Evolutionary conservation across 2,888 invertebrate genomes (phyloP), one percentile per base, ranked within the genome.

Genomic region (Oligia fasciuncula): DNA sequence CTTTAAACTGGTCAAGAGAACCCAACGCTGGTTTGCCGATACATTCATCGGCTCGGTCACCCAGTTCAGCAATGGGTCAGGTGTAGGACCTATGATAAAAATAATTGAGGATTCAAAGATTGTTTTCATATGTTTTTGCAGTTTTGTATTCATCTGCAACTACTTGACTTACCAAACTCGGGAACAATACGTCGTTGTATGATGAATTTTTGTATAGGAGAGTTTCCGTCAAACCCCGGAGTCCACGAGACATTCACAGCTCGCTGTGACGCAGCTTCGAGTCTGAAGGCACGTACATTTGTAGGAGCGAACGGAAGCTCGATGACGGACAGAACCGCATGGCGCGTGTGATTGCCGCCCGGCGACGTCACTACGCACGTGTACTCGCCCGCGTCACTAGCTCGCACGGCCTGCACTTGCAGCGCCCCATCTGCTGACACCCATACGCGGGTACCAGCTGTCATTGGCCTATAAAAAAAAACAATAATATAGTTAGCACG

Each of bases 201-300:
- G 85, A 99, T 99, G 94, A 98, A 99, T 93, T 99, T 98, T 90
- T 98, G 97, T 80, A 99, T 98, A 17, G 99, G 99, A 91, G 99
- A 99, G 94, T 99, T 99, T 77, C 99, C 99, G 96, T 99, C 99
- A 94, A 99, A 99, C 51, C 99, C 99, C 0, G 99, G 98, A 19
- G 98, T 98, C 99, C 99, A 99, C 40, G 98, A 98, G 5, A 99
- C 98, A 92, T 99, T 99, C 85, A 99, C 98, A 51, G 98, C 98
- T 92, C 97, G 97, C 81, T 98, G 98, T 4, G 97, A 97, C 23
- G 97, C 97, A 9, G 97, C 97, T 73, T 98, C 98, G 1, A 98
- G 92, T 86, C 98, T 96, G 79, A 95, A 95, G 0, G 99, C 99
- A 87, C 98, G 97, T 0, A 99, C 98, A 92, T 98, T 98, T 69